These are phyloP conservation scores for Dolichotis patagonum DNA, from an alignment of 2,113 vertebrate species.

Conservation along the genomic window DNA sequence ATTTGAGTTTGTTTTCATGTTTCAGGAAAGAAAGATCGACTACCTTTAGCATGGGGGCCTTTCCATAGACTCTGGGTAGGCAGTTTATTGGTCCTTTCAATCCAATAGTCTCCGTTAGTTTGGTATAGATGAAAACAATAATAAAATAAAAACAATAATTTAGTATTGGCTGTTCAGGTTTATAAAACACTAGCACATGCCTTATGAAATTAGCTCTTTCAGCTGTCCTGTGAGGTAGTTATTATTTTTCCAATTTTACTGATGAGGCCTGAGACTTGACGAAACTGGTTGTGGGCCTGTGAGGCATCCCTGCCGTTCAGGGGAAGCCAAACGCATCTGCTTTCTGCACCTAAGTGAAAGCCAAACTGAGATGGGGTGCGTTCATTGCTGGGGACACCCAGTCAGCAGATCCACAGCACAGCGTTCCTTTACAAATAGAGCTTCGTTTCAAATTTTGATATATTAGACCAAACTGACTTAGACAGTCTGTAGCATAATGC, in stretches of 20 bases:
- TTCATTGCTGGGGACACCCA: no score
- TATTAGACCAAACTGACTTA: background rate
- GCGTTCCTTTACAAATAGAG: background rate
- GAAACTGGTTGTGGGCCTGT: background rate
- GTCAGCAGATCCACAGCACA: rapidly evolving
- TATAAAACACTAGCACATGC: slow-evolving; percentile 6
- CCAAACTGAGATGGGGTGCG: background rate
- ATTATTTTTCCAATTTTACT: background rate
- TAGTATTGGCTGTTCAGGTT: background rate
- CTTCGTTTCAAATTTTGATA: background rate
- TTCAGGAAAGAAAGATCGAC: background rate
- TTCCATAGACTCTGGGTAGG: background rate
- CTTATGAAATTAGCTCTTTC: background rate
- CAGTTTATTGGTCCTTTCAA: slow-evolving; percentile 11
- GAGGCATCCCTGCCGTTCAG: rapidly evolving
- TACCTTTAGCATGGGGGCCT: background rate
- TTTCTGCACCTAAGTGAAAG: background rate
- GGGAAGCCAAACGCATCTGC: no score
- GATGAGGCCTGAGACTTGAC: background rate
- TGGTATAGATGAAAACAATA: slow-evolving; percentile 3
- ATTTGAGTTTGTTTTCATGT: background rate
- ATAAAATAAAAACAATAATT: slow-evolving; percentile 54
- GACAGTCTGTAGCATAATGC: no score
- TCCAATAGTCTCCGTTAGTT: background rate
- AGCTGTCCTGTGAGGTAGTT: background rate